Conservation (phyloP, 2,797 vertebrate species). For the Labroides dimidiatus region DNA sequence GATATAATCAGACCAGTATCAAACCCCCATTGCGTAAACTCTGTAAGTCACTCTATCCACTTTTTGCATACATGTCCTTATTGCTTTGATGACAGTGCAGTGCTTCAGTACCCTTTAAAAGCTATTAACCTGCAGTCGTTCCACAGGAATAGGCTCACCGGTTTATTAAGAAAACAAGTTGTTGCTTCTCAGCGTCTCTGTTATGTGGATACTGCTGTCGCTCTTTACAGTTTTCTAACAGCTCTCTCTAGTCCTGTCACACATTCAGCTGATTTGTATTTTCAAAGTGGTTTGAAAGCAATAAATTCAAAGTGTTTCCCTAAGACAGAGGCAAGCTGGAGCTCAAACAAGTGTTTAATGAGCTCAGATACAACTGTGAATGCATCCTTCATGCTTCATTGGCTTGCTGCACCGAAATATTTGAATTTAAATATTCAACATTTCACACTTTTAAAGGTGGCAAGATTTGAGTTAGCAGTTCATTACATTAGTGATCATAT, state of each 20-base stretch:
- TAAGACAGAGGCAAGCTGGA: constrained; percentile 24
- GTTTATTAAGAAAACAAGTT: constrained; percentile 27
- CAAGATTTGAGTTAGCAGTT: neutral
- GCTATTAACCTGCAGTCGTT: constrained; percentile 32
- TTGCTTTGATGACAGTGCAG: constrained; percentile 12
- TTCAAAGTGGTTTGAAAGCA: constrained; percentile 21
- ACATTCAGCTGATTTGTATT: constrained; percentile 45
- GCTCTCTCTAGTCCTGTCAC: constrained; percentile 45
- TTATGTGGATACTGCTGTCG: constrained; percentile 9
- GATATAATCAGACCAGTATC: constrained; percentile 37
- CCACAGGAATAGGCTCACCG: constrained; percentile 18
- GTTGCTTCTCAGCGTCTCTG: constrained; percentile 27
- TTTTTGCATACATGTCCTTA: constrained; percentile 33
- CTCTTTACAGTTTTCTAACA: constrained; percentile 7
- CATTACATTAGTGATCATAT: neutral
- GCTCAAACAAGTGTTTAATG: constrained; percentile 33
- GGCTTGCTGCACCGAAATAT: neutral
- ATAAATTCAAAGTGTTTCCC: constrained; percentile 37
- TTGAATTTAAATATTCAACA: neutral
- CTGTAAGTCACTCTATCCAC: constrained; percentile 28
- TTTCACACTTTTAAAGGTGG: neutral
- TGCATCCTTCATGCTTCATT: constrained; percentile 6
- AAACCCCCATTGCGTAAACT: constrained; percentile 38
- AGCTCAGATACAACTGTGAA: constrained; percentile 6
- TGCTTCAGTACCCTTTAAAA: constrained; percentile 28